Conservation (phyloP, 2,888 invertebrate species). For the Girardia tigrina region DNA sequence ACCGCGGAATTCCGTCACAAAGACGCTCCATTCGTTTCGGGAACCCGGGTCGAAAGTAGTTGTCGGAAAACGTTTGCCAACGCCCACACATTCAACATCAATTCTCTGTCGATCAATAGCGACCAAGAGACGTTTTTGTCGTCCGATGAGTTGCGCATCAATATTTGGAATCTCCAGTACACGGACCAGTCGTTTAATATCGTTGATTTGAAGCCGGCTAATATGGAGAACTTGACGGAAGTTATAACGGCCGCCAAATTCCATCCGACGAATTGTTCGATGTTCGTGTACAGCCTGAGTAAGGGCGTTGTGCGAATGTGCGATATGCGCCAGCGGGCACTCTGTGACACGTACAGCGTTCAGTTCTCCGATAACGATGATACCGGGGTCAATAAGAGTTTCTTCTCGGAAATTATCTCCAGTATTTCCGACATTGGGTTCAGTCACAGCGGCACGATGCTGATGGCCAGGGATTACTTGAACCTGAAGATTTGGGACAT, state of each 20-base stretch:
- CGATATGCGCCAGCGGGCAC: conserved; percentile 94
- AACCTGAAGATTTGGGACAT: conserved; percentile 95
- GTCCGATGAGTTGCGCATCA: conserved; percentile 94
- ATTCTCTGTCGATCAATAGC: conserved; percentile 96
- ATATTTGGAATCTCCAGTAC: conserved; percentile 96
- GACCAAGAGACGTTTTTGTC: conserved; percentile 98
- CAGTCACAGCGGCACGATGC: conserved; percentile 89
- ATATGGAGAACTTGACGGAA: conserved; percentile 99
- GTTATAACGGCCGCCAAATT: conserved; percentile 97
- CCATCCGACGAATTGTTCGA: conserved; percentile 93
- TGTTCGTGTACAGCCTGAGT: conserved; percentile 97
- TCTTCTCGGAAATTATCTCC: conserved; percentile 72
- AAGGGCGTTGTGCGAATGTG: conserved; percentile 96
- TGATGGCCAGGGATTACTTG: conserved; percentile 96
- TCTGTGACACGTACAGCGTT: conserved; percentile 88
- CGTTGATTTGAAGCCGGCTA: conserved; percentile 96
- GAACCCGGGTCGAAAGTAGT: conserved; percentile 73
- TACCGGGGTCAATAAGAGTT: conserved; percentile 21
- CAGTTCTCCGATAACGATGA: conserved; percentile 16
- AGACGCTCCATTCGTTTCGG: conserved; percentile 73
- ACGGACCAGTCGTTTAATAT: conserved; percentile 98
- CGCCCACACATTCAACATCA: conserved; percentile 99
- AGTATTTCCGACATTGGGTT: conserved; percentile 98
- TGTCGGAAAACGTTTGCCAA: conserved; percentile 95
- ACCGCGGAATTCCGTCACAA: no score